These are phyloP conservation scores for Tetrao urogallus DNA, from an alignment of 2,113 vertebrate genomes.

Conservation along the genomic window DNA sequence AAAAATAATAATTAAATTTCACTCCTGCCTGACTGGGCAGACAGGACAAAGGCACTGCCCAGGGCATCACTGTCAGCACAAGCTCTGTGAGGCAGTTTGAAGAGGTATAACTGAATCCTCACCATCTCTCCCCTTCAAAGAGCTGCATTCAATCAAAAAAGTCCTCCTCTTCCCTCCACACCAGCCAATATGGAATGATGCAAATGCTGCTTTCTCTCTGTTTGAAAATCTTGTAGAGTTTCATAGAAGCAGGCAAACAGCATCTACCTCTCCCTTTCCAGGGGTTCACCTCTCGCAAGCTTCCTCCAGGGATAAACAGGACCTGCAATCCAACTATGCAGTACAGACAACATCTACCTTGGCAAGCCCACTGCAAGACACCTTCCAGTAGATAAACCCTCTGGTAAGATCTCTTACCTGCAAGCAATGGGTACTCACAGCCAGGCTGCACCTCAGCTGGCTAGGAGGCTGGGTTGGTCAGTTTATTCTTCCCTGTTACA, in stretches of 20 bases:
- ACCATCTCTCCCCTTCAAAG: neutral
- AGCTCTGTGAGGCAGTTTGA: neutral
- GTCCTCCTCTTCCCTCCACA: neutral
- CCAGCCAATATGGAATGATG: neutral
- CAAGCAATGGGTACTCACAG: rapidly evolving
- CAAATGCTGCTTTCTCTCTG: neutral
- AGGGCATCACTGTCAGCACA: neutral
- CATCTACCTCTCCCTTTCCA: neutral
- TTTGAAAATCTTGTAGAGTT: neutral
- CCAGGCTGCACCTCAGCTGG: neutral
- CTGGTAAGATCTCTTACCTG: neutral
- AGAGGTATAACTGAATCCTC: neutral
- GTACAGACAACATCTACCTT: neutral
- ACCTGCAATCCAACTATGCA: neutral
- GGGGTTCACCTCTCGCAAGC: neutral
- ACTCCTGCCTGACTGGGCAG: neutral
- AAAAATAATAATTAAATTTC: neutral
- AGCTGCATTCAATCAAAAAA: neutral
- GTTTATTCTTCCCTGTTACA: neutral
- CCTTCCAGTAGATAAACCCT: neutral
- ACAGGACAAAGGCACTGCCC: neutral
- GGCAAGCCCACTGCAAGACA: neutral
- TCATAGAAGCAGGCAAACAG: neutral
- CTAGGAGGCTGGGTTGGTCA: neutral
- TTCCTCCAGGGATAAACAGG: neutral